Conservation (phyloP, 1,140 invertebrate species). For the Prorops nasuta region DNA sequence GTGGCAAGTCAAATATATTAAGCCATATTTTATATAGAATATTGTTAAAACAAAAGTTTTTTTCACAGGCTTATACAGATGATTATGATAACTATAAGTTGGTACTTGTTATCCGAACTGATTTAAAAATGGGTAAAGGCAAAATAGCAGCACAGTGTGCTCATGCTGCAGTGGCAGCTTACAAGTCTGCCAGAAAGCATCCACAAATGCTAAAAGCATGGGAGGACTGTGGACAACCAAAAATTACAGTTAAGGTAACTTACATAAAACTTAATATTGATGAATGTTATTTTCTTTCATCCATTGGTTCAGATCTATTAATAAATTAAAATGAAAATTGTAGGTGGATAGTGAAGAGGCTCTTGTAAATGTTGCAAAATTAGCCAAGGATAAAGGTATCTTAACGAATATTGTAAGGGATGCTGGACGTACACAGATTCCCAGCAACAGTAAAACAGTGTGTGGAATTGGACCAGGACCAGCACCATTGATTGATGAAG, state of each 20-base stretch:
- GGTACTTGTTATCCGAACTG: constrained; percentile 83
- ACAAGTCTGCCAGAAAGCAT: constrained; percentile 61
- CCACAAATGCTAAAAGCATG: constrained; percentile 70
- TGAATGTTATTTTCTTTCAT: no score
- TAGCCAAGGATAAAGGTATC: constrained; percentile 69
- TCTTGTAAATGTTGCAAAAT: constrained; percentile 63
- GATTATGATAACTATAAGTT: constrained; percentile 67
- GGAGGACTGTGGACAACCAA: constrained; percentile 77
- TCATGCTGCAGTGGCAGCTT: constrained; percentile 83
- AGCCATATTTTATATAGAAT: background rate
- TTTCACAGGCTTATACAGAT: constrained; percentile 7
- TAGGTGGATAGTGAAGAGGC: constrained; percentile 66
- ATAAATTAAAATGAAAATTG: constrained; percentile 4
- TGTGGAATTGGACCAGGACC: constrained; percentile 87
- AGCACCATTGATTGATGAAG: constrained; percentile 70
- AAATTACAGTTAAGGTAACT: constrained; percentile 73
- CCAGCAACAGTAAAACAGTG: constrained; percentile 82
- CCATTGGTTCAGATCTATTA: background rate
- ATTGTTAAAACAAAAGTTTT: background rate
- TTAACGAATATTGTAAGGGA: constrained; percentile 76
- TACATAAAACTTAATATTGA: constrained; percentile 8
- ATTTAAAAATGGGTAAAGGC: constrained; percentile 92
- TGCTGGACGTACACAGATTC: constrained; percentile 89
- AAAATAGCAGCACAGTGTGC: constrained; percentile 91
- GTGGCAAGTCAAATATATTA: constrained; percentile 8